These are phyloP conservation scores for Steinernema scapterisci DNA, from an alignment of 2,888 invertebrate species.

Conservation along the genomic window DNA sequence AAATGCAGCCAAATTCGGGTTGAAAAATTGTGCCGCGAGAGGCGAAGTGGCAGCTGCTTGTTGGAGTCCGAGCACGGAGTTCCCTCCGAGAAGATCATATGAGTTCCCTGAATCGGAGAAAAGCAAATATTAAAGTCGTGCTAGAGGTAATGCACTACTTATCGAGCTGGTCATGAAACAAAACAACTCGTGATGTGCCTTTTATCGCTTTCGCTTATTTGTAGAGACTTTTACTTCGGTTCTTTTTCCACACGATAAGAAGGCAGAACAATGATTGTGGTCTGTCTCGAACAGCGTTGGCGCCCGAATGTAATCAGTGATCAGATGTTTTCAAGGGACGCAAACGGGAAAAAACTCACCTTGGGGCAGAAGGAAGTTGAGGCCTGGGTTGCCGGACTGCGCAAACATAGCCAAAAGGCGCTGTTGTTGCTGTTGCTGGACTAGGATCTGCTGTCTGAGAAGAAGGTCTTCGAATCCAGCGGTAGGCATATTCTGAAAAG, in stretches of 20 bases:
- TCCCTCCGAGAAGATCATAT: slow-evolving; percentile 39
- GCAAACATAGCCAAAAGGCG: slow-evolving; percentile 45
- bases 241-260: neutral
- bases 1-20: neutral
- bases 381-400: slow-evolving; percentile 24
- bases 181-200: slow-evolving; percentile 9
- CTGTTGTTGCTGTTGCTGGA: slow-evolving; percentile 27
- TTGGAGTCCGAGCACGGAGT: slow-evolving; percentile 26
- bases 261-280: neutral
- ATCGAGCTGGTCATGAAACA: neutral
- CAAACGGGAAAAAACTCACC: slow-evolving; percentile 36
- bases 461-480: slow-evolving; percentile 41
- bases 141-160: slow-evolving; percentile 20
- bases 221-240: neutral
- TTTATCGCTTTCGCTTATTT: neutral
- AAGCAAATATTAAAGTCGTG: neutral
- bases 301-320: neutral
- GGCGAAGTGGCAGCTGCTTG: slow-evolving; percentile 29
- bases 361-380: slow-evolving; percentile 47
- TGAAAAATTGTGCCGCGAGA: slow-evolving; percentile 4
- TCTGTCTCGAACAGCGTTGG: neutral
- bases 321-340: neutral
- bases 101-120: slow-evolving; percentile 10
- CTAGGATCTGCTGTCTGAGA: slow-evolving; percentile 9
- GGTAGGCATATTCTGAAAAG: slow-evolving; percentile 18